These are phyloP conservation scores for Heliopora coerulea DNA, from an alignment of 92 coral and sea anemone species.

Conservation along the genomic window DNA sequence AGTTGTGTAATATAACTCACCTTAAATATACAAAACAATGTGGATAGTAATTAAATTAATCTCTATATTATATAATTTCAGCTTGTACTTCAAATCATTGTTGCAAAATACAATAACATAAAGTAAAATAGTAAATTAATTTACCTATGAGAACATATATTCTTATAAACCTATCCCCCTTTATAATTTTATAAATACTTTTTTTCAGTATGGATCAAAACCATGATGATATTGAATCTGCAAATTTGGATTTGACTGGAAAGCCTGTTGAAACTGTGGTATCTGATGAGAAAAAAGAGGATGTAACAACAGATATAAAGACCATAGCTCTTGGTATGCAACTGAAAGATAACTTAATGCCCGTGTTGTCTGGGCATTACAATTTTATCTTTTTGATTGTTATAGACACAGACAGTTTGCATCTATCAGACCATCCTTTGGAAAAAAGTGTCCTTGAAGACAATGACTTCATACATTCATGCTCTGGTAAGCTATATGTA, in stretches of 20 bases:
- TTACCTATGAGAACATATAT: too few relatives aligned
- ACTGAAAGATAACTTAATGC: too few relatives aligned
- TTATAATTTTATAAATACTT: not conserved
- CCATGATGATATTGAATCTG: not conserved
- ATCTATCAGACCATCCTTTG: not conserved
- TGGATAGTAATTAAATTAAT: too few relatives aligned
- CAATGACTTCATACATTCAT: constrained; percentile 33
- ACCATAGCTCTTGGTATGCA: not conserved
- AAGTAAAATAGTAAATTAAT: too few relatives aligned
- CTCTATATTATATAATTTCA: too few relatives aligned
- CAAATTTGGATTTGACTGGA: not conserved
- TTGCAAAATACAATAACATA: too few relatives aligned
- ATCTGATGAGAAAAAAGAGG: constrained; percentile 5
- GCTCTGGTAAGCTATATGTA: constrained; percentile 34
- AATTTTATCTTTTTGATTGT: too few relatives aligned
- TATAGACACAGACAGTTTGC: constrained; percentile 7
- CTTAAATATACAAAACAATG: too few relatives aligned
- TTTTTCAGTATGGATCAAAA: constrained; percentile 7
- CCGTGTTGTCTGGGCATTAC: too few relatives aligned
- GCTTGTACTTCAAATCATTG: too few relatives aligned
- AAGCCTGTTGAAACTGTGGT: not conserved
- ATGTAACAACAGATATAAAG: not conserved
- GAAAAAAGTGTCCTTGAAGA: constrained; percentile 13
- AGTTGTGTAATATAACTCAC: too few relatives aligned
- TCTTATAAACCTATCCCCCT: too few relatives aligned